Base-by-base conservation (phyloP, 2,113 vertebrate species). In the Tragulus kanchil region DNA sequence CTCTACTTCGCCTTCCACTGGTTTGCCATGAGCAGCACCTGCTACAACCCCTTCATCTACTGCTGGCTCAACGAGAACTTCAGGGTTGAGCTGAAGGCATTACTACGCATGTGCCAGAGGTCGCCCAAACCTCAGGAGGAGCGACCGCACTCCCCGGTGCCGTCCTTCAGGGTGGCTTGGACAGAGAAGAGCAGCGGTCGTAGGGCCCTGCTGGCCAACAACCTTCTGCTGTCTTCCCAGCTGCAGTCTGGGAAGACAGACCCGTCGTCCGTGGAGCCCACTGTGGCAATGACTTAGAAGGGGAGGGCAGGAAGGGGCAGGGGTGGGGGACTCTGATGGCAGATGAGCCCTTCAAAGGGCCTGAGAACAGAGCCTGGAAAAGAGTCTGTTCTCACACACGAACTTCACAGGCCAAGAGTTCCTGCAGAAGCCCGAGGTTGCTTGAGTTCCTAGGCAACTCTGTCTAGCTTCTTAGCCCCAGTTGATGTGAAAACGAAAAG, bases 31-130 rank as follows among this genome's bases (percentile, higher is more conserved):
- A 99, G 99, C 98, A 99, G 99, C 97, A 99, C 99, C 75, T 99
- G 99, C 98, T 99, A 99, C 98, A 99, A 99, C 97, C 99, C 99
- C 13, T 99, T 99, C 98, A 99, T 99, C 97, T 99, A 99, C 98
- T 99, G 99, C 98, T 99, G 99, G 98, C 99, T 99, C 88, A 99
- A 99, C 0, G 99, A 99, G 94, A 99, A 98, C 96, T 99, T 99
- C 97, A 98, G 99, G 56, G 98, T 98, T 0, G 99, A 99, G 81
- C 98, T 99, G 4, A 99, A 99, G 96, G 98, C 98, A 12, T 98
- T 99, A 88, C 95, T 99, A 62, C 97, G 95, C 93, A 92, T 99
- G 92, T 99, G 99, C 98, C 98, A 97, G 93, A 99, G 98, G 95
- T n/a, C 84, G 8, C 95, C 98, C 6, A 54, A 42, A 73, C 62